Evolutionary conservation across 1,140 invertebrate species (phyloP), one percentile per base, ranked within the genome.

Genomic region (Episyrphus balteatus): DNA sequence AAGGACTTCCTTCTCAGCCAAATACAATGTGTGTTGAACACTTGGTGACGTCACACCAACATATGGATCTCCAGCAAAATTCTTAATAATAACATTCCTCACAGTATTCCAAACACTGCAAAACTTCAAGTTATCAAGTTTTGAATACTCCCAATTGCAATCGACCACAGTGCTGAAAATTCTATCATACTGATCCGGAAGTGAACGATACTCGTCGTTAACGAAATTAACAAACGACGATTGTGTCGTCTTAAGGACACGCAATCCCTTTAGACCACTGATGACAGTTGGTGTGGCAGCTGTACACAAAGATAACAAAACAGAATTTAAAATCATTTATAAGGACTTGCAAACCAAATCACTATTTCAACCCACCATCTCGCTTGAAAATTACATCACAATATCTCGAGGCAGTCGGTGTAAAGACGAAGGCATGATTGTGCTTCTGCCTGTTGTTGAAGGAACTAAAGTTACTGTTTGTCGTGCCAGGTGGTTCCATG

Each of bases 221-320:
- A 84, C 75, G 55, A 87, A 87, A 61, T 86, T 80, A 2, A 77
- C 78, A 59, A 88, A 88, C 7, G 83, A 77, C 2, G 83, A 86
- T 57, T 86, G 80, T 0, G 84, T 86, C 0, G 83, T 85, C 66
- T 86, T 86, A 44, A 86, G 59, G 0, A 86, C 77, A 17, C 80
- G 70, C 18, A 86, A 65, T n/a, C 76, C 76, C 41, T 75, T 79
- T 34, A 87, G 64, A 17, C 81, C 80, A 19, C 78, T 77, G 43
- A 75, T 76, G 19, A 84, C 75, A 32, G 66, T 69, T 21, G 78
- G 77, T 3, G 60, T 61, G 36, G 55, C 56, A 55, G 61, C 66
- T 68, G 11, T 1, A 13, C 10, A 42, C 11, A 47, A n/a, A n/a
- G n/a, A n/a, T n/a, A n/a, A n/a, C n/a, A n/a, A n/a, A n/a, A n/a